Base-by-base conservation (phyloP, 2,888 invertebrate genomes). In the Galerucella nymphaeae region DNA sequence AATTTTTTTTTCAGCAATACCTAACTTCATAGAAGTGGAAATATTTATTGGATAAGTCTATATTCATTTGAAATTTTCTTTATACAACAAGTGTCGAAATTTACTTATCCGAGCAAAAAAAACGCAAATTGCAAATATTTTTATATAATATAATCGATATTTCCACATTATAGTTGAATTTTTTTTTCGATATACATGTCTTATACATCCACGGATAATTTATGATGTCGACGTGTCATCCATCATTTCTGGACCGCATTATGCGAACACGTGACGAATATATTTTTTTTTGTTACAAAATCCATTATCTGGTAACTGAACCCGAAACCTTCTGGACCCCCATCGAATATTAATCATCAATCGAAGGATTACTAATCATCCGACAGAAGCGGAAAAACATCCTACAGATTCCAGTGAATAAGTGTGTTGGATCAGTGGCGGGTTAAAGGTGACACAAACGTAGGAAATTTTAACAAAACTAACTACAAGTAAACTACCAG, bases 301-400 rank as follows among this genome's bases (percentile, higher is more conserved):
- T 23, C 30, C 20, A 59, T 59, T 59, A 59, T 23, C 38, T 41
- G 61, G 61, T 61, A 61, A 16, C 16, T 61, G 61, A 61, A 61
- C 41, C 41, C 41, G 11, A 45, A 45, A 38, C 30, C 14, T 45
- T 45, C 45, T 38, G 30, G 30, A 6, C 1, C 13, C 13, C 14
- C 45, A 45, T 14, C 45, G 45, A 45, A 45, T 14, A 45, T 45
- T 45, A 45, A 14, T 13, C 14, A 5, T 45, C 30, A 45, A 45
- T 45, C 14, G 45, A 45, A 45, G 45, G 14, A 45, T 45, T 13
- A 45, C 14, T 45, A 13, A 13, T 45, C 11, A 13, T 13, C 14
- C 6, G 13, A 45, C 14, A 8, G 45, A 45, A 45, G 13, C 4
- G 14, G 14, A 45, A 11, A 45, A 1, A 45, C 13, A 3, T 45